Evolutionary conservation across 2,113 vertebrate genomes (phyloP).

Genomic region (Pipra filicauda): DNA sequence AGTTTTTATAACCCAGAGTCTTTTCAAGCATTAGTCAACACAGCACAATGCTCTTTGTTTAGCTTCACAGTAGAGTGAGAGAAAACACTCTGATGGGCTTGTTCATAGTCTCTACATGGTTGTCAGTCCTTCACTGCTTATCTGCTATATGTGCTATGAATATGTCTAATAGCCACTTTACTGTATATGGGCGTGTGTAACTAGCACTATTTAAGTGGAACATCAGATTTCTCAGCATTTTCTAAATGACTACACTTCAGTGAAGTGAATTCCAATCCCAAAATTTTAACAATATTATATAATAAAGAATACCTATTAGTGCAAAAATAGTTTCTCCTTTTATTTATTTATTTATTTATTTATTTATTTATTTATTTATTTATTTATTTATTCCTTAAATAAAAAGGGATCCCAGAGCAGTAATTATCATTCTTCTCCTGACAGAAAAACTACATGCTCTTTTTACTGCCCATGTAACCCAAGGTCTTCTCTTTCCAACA

Average conservation of each 20-base stretch:
- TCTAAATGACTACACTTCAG: not conserved
- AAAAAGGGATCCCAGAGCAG: not conserved
- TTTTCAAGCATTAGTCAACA: not conserved
- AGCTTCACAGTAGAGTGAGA: not conserved
- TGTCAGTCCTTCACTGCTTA: not conserved
- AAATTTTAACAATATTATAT: not conserved
- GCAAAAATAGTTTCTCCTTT: not conserved
- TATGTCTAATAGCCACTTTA: not conserved
- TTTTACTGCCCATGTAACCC: not conserved
- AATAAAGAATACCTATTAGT: not conserved
- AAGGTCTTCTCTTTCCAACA: not conserved
- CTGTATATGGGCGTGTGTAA: not conserved
- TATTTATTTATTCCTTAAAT: not conserved
- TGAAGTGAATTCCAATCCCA: not conserved
- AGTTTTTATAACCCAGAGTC: slow-evolving; percentile 1
- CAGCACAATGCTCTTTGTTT: not conserved
- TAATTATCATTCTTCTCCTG: not conserved
- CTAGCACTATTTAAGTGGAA: not conserved
- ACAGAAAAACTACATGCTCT: not conserved
- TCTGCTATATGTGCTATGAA: not conserved
- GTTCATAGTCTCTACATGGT: not conserved
- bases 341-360: not conserved
- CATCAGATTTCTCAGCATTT: not conserved
- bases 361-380: not conserved
- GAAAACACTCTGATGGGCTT: not conserved